Base-by-base conservation (phyloP, 92 coral and sea anemone genomes). In the Metridium senile region DNA sequence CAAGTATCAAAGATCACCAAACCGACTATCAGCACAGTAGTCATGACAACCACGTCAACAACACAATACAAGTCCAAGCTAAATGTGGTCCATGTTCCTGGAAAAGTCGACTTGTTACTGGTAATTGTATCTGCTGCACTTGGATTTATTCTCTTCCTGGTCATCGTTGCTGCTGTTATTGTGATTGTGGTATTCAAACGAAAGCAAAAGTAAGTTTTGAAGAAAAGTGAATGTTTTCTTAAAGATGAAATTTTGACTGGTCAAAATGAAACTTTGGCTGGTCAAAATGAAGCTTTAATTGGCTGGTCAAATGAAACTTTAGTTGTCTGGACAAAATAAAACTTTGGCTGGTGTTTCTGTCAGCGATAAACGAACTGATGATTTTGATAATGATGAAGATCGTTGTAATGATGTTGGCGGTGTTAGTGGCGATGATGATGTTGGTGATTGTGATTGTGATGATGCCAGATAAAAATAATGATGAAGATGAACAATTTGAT, bases 21-120 rank as follows among this genome's bases (percentile, higher is more conserved):
- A 1, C 69, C 45, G 8, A 28, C 31, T 2, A 28, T 18, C 6
- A 10, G 32, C 22, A 28, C 49, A 17, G 45, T 72, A 59, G 29
- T 33, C 46, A 58, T 65, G n/a, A 31, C 76, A 1, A 26, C 35
- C 11, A 63, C 33, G 13, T 22, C 25, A 1, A 10, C 66, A 7
- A 31, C 66, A 4, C 27, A 72, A 18, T 58, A 72, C 33, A 19
- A 56, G 30, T 34, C 62, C 25, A 54, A 54, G 66, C 76, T 56
- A 26, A 72, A 72, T 49, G 46, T 72, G 1, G 62, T 72, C 1
- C 66, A 56, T 33, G 76, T 72, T 52, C 51, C 76, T 56, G 76
- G 76, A 13, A 56, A 72, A 53, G 76, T 72, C 20, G 76, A 72
- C 52, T 6, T 72, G 66, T 29, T 72, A 20, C 51, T 72, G 46